phyloP scores from a whole-genome alignment of 1,140 invertebrate species.

The Arctopsyche grandis region DNA sequence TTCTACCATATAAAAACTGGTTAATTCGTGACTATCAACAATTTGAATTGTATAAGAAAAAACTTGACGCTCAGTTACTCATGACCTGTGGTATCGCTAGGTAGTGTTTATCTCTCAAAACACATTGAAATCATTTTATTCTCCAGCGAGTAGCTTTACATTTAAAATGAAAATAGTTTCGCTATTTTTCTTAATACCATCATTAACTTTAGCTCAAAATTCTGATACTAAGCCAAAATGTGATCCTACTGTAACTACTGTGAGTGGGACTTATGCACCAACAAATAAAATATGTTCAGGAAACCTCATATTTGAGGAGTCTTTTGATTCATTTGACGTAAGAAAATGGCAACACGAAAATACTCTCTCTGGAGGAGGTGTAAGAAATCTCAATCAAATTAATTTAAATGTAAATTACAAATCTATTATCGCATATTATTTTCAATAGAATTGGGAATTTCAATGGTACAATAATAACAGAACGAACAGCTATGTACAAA shows the following conservation, averaged over 20 bases:
- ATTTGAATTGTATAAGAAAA: too few species aligned
- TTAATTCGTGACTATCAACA: too few species aligned
- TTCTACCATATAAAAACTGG: too few species aligned
- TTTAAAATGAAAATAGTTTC: not conserved
- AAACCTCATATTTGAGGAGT: conserved; percentile 72
- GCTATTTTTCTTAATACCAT: not conserved
- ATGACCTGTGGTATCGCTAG: too few species aligned
- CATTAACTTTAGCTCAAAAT: not conserved
- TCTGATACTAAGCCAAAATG: not conserved
- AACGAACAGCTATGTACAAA: conserved; percentile 69
- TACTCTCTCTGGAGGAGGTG: conserved; percentile 73
- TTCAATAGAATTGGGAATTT: conserved; percentile 75
- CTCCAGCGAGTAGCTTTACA: not conserved
- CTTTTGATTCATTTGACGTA: conserved; percentile 71
- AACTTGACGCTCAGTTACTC: too few species aligned
- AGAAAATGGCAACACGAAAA: conserved; percentile 75
- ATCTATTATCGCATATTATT: not conserved
- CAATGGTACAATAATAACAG: conserved; percentile 76
- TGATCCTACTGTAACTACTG: not conserved
- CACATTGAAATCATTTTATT: too few species aligned
- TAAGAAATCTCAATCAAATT: conserved; percentile 64
- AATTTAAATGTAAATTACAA: too few species aligned
- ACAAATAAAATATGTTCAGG: conserved; percentile 63
- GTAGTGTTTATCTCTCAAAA: too few species aligned
- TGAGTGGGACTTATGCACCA: conserved; percentile 62